Conservation (phyloP, 2,113 vertebrate genomes). For the Gymnorhina tibicen region DNA sequence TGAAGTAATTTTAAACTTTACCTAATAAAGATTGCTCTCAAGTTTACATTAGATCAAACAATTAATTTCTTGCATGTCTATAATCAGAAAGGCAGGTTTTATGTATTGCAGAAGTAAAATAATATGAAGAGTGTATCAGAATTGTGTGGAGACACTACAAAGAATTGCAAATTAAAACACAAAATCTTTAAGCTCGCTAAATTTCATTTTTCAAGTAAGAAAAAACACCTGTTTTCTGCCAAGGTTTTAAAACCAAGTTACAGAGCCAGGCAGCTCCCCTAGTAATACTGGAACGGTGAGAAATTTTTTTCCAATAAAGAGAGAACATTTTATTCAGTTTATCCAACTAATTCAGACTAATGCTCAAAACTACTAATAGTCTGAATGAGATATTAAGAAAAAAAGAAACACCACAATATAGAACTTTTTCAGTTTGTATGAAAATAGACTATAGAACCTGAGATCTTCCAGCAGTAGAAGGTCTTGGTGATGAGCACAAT, state of each 20-base stretch:
- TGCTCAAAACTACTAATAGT: background rate
- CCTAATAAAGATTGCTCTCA: background rate
- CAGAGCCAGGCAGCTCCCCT: background rate
- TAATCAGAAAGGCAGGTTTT: background rate
- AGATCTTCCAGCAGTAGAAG: background rate
- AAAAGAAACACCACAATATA: background rate
- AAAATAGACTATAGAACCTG: background rate
- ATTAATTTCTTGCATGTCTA: background rate
- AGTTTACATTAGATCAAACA: background rate
- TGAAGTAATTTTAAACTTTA: background rate
- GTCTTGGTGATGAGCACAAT: background rate
- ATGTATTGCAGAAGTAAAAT: background rate
- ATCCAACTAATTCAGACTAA: background rate
- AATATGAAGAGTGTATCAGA: background rate
- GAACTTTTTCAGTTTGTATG: background rate
- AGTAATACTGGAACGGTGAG: background rate
- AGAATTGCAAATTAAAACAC: background rate
- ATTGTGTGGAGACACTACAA: background rate
- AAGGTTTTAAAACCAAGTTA: background rate
- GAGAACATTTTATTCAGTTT: background rate
- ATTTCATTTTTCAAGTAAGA: background rate
- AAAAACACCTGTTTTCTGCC: background rate
- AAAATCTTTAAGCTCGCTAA: background rate
- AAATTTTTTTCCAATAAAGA: background rate
- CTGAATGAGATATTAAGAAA: background rate